Conservation (phyloP, 2,797 vertebrate genomes). For the Ctenopoma multispine region DNA sequence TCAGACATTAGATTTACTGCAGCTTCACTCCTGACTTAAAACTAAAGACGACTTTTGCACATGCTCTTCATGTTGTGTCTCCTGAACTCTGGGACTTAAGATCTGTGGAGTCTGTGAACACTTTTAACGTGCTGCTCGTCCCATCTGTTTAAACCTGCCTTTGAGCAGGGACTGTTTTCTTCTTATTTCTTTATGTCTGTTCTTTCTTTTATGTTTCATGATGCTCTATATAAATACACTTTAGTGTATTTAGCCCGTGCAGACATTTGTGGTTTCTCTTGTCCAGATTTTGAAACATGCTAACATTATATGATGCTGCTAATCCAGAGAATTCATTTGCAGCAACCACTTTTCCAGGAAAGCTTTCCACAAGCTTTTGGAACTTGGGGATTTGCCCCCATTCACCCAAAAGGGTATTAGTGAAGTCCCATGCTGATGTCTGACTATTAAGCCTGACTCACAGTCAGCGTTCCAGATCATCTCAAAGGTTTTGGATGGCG, state of each 20-base stretch:
- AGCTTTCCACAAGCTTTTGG: background rate
- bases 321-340: too few relatives aligned
- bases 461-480: background rate
- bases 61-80: too few relatives aligned
- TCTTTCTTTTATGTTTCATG: too few relatives aligned
- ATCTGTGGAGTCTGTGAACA: too few relatives aligned
- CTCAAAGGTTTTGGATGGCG: background rate
- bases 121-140: too few relatives aligned
- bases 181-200: too few relatives aligned
- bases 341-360: background rate
- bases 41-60: background rate
- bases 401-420: background rate
- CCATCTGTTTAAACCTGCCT: too few relatives aligned
- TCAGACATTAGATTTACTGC: too few relatives aligned
- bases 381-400: background rate
- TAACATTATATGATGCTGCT: background rate
- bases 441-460: too few relatives aligned
- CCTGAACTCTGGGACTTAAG: too few relatives aligned
- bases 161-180: too few relatives aligned
- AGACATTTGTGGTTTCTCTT: background rate
- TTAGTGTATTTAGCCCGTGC: background rate
- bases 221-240: too few relatives aligned
- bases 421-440: background rate
- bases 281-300: background rate
- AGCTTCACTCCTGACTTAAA: background rate